Conservation (phyloP, 2,888 invertebrate species). For the Pandemis heparana region DNA sequence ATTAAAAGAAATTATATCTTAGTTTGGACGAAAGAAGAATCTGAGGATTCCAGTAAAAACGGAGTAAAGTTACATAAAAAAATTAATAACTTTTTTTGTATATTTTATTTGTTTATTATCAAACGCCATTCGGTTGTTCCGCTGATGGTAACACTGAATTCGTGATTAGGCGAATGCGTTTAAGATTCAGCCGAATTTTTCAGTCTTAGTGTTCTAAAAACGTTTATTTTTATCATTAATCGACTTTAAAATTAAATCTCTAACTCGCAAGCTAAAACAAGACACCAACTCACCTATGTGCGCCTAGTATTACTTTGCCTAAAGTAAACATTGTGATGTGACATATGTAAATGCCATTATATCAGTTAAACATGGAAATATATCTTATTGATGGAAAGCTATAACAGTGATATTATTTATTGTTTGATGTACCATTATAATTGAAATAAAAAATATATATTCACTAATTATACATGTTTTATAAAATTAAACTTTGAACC, state of each 20-base stretch:
- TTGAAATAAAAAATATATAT: constrained; percentile 44
- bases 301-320: constrained; percentile 50
- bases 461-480: constrained; percentile 52
- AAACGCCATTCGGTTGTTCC: constrained; percentile 21
- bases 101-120: constrained; percentile 34
- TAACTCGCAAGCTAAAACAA: constrained; percentile 50
- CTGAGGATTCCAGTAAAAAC: constrained; percentile 12
- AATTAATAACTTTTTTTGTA: constrained; percentile 34
- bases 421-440: constrained; percentile 43
- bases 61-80: constrained; percentile 28
- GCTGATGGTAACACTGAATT: constrained; percentile 20
- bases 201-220: constrained; percentile 83
- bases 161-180: constrained; percentile 63
- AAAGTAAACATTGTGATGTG: constrained; percentile 41
- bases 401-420: constrained; percentile 45
- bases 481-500: constrained; percentile 67
- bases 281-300: constrained; percentile 56
- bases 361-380: constrained; percentile 42
- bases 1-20: background rate
- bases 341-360: constrained; percentile 32
- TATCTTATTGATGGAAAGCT: constrained; percentile 41
- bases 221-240: constrained; percentile 55
- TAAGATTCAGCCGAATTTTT: constrained; percentile 70
- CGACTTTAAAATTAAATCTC: constrained; percentile 59
- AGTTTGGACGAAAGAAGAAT: constrained; percentile 34